Evolutionary conservation across 2,888 invertebrate species (phyloP), one percentile per base, ranked within the genome.

Genomic region (Calameuta idolon): DNA sequence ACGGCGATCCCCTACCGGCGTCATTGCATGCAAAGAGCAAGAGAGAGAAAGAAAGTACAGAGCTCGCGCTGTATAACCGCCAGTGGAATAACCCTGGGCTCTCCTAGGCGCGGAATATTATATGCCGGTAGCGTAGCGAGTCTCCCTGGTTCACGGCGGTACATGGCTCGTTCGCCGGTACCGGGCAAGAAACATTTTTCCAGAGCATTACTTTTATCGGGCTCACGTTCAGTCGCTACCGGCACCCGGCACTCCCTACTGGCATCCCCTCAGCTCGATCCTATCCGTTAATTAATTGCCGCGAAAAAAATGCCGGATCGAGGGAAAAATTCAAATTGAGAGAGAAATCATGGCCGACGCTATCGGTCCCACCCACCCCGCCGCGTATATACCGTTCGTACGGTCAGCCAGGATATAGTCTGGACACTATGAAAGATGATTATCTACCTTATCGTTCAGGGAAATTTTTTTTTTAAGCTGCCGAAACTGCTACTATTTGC

Each of bases 141-240:
- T 80, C 81, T 78, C 69, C 74, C 69, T 35, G 76, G 75, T 71
- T 69, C 71, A 77, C 76, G 76, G 69, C 81, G 78, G 71, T 31
- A 23, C 34, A n/a, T 34, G 31, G 69, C 35, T 40, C n/a, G 77
- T 35, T 75, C 75, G 4, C 33, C 55, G 15, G 31, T 71, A 31
- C 71, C 71, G 11, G 71, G 81, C 82, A 83, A 87, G 86, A 84
- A 86, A 84, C 84, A 86, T 88, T 89, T 87, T 88, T 89, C 86
- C 87, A 83, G 83, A 79, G 85, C 84, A 86, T 88, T 87, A 87
- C 86, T 87, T 88, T 89, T 88, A 89, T 89, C 89, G 85, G 81
- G 75, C 78, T 81, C 84, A 82, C 82, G 85, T 82, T 81, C 77
- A 76, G 78, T 76, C 76, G 73, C 40, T 55, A 34, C 33, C 12